Base-by-base conservation (phyloP, 2,113 vertebrate genomes). In the Hyla sarda region DNA sequence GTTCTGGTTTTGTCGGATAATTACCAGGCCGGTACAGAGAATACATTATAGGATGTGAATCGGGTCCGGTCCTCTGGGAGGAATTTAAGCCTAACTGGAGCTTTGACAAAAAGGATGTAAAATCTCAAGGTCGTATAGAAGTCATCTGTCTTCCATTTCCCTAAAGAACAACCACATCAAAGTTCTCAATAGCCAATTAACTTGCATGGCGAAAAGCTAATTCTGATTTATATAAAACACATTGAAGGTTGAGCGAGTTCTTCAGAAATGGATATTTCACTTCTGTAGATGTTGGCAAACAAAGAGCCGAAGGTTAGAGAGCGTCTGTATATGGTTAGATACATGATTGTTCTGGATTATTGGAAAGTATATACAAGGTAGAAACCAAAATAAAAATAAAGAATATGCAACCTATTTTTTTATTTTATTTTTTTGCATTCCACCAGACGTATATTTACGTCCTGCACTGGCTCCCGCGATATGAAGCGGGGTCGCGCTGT, bases 181-280 rank as follows among this genome's bases (percentile, higher is more conserved):
- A 50, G 48, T 77, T 77, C 75, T 32, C 28, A 32, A 56, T 56
- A 77, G 28, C 50, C 50, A 54, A 77, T 77, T 77, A 54, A 54
- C 50, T 77, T 54, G 1, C 16, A 13, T 34, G 75, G 50, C 48
- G n/a, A 77, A 10, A 56, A 77, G 75, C 48, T 28, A 17, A 69
- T 69, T 30, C 28, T 34, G 48, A 77, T 77, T 77, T 54, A 34
- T 34, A 77, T 21, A 32, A 77, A 30, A 16, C 17, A 77, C 28
- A 77, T 54, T 32, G 75, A 56, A 77, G 28, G 48, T 32, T 54
- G 48, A 48, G 12, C 28, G 19, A 50, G 32, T 77, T 54, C 48
- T 54, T 17, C 28, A 32, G 28, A n/a, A 23, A 25, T 77, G 28
- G 75, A 56, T 7, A 77, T 77, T 34, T 19, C 30, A 21, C 50